Evolutionary conservation across 2,113 vertebrate species (phyloP).

Genomic region (Nanorana parkeri): DNA sequence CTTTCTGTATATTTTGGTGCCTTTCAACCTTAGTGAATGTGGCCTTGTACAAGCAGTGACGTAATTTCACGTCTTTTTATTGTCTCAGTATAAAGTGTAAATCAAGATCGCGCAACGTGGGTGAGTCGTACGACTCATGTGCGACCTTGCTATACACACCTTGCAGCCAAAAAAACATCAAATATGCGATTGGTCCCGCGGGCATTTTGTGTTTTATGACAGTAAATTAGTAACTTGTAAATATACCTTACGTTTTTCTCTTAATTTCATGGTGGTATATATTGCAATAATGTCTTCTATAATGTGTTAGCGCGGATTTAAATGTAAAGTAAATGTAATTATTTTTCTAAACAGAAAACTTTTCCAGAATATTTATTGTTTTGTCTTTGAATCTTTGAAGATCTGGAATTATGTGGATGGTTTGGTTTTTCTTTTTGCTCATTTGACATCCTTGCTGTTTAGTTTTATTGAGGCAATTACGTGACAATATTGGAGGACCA

Average conservation of each 20-base stretch:
- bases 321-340: neutral
- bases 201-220: conserved; percentile 20
- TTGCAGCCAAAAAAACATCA: no score
- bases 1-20: conserved; percentile 12
- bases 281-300: neutral
- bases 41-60: no score
- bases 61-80: no score
- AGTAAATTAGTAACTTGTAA: neutral
- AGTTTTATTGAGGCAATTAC: no score
- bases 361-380: conserved; percentile 20
- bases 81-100: no score
- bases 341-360: neutral
- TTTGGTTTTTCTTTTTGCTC: no score
- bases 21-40: neutral
- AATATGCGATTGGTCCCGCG: neutral
- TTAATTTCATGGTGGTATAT: neutral
- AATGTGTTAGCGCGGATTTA: neutral
- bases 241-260: neutral
- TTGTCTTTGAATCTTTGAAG: neutral
- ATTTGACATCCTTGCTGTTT: neutral
- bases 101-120: no score
- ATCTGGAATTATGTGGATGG: neutral
- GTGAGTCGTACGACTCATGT: no score
- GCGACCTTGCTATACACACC: no score
- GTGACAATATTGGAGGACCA: no score